Base-by-base conservation (phyloP, 2,888 invertebrate species). In the Dromius quadrimaculatus region DNA sequence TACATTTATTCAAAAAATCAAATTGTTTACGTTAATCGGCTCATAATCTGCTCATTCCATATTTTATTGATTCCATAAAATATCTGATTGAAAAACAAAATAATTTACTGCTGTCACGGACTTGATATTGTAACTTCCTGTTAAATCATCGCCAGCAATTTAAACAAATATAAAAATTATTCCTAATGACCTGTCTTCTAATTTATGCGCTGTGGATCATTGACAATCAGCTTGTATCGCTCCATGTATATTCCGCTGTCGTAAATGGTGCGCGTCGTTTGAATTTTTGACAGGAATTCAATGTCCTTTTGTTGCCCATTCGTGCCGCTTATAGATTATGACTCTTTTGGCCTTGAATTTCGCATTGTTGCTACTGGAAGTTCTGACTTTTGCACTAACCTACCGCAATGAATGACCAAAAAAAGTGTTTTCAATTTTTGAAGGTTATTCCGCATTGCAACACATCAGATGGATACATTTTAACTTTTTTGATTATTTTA, bases 331-430 rank as follows among this genome's bases (percentile, higher is more conserved):
- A 54, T 54, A 28, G 8, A 20, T 47, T 54, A 28, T 23, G 28
- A 28, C 28, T 22, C 13, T 11, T 47, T 11, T 15, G 50, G 13
- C 50, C 50, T 54, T 54, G 50, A 54, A 28, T 54, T 50, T 54
- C 5, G 28, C 28, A 28, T 28, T 28, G 28, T 54, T 28, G 28
- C 17, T 54, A 54, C 50, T 54, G 50, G 23, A 54, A 20, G n/a
- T 28, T 54, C 28, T 54, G 28, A 15, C 28, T 54, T 54, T 54
- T 54, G 28, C 15, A 1, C 6, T 28, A 28, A 54, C 50, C 50
- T 54, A 54, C 50, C 50, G 23, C 50, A 54, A 54, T 28, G 11
- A 19, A 45, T 15, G 50, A 13, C 28, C 13, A 54, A 32, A 23
- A 28, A 23, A 11, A 2, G 8, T 11, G 11, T 22, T 54, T 28